These are phyloP conservation scores for Glyptemys insculpta DNA, from an alignment of 2,797 vertebrate species.

Conservation along the genomic window DNA sequence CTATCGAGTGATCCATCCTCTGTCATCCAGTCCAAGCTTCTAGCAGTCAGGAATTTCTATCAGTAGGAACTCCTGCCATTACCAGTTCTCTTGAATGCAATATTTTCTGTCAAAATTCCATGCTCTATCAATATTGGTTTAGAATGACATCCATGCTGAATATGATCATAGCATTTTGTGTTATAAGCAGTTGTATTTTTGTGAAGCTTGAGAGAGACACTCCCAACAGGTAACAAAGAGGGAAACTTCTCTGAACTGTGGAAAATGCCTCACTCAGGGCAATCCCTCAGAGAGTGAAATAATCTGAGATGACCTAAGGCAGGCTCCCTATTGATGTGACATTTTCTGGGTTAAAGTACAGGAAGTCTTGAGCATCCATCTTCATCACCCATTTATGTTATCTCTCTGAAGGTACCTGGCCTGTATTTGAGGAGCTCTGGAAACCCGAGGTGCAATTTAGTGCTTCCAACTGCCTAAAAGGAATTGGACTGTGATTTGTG, in stretches of 20 bases:
- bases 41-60: background rate
- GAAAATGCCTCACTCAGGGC: background rate
- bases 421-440: conserved; percentile 44
- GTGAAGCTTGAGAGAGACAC: background rate
- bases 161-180: background rate
- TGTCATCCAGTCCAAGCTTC: background rate
- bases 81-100: background rate
- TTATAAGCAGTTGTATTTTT: background rate
- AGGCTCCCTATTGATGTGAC: background rate
- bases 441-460: conserved; percentile 57
- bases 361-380: conserved; percentile 64
- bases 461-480: conserved; percentile 57
- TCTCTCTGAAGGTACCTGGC: conserved; percentile 48
- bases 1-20: background rate
- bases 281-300: conserved; percentile 2
- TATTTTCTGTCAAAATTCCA: background rate
- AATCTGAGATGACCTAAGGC: conserved; percentile 32
- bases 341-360: conserved; percentile 41
- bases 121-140: background rate
- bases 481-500: conserved; percentile 55
- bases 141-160: background rate
- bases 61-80: background rate
- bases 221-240: rapidly evolving
- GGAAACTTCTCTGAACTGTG: background rate
- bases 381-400: conserved; percentile 33